phyloP scores from a whole-genome alignment of 2,113 vertebrate species.

The Sebastes schlegelii region DNA sequence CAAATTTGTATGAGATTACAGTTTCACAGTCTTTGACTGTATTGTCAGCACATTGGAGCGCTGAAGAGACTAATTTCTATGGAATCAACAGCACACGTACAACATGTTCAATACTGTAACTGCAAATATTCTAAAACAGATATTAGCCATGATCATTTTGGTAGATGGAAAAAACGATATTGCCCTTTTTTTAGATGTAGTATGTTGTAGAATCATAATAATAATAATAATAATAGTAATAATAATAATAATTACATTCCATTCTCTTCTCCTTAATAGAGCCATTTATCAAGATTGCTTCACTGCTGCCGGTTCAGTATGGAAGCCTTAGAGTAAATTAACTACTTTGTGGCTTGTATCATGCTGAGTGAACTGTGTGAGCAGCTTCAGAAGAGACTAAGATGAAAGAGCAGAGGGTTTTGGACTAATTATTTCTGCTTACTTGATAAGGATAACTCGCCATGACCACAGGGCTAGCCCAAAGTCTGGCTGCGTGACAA shows the following conservation, averaged over 20 bases:
- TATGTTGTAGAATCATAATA: background rate
- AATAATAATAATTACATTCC: background rate
- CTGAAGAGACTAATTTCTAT: background rate
- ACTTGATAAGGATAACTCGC: constrained; percentile 63
- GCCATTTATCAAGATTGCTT: constrained; percentile 30
- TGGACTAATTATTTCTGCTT: constrained; percentile 67
- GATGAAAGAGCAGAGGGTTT: constrained; percentile 68
- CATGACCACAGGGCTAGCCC: constrained; percentile 52
- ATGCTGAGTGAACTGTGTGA: constrained; percentile 52
- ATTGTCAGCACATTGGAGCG: constrained; percentile 14
- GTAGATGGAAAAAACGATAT: background rate
- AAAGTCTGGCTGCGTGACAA: constrained; percentile 42
- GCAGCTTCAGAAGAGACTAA: constrained; percentile 48
- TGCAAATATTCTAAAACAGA: background rate
- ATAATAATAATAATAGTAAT: background rate
- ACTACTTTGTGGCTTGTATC: constrained; percentile 55
- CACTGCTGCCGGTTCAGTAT: constrained; percentile 25
- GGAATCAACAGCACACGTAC: background rate
- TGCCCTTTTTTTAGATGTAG: background rate
- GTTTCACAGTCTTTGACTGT: constrained; percentile 50
- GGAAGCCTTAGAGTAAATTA: constrained; percentile 44
- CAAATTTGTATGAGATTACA: constrained; percentile 45
- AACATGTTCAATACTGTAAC: background rate
- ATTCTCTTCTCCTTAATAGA: background rate
- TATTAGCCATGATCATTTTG: background rate